Conservation (phyloP, 53 echinoderm and acorn worm genomes). For the Paracentrotus lividus region DNA sequence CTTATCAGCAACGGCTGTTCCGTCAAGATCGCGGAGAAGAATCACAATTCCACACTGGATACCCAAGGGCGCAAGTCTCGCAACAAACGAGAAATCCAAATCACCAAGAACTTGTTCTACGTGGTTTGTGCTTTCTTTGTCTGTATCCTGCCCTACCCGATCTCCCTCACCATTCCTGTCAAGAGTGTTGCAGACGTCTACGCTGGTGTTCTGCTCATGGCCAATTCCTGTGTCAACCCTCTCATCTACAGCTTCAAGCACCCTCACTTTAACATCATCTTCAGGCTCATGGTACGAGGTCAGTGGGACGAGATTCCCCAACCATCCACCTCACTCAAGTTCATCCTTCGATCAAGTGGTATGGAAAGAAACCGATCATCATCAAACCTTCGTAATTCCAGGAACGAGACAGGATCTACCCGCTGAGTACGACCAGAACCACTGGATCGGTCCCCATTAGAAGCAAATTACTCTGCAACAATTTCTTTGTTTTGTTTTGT, state of each 20-base stretch:
- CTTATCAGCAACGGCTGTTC: not conserved
- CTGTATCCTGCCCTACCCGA: slow-evolving; percentile 63
- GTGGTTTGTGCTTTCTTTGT: slow-evolving; percentile 66
- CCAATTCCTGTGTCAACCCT: slow-evolving; percentile 60
- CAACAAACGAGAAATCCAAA: slow-evolving; percentile 64
- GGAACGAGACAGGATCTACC: slow-evolving; percentile 53
- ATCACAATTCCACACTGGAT: slow-evolving; percentile 61
- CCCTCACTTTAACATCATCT: slow-evolving; percentile 83
- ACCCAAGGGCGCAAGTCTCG: slow-evolving; percentile 8
- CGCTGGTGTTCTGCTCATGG: slow-evolving; percentile 64
- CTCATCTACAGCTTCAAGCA: slow-evolving; percentile 84
- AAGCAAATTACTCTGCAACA: too few relatives aligned
- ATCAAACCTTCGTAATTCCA: not conserved
- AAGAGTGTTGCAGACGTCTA: slow-evolving; percentile 65
- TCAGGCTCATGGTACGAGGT: slow-evolving; percentile 72
- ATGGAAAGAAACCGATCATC: not conserved
- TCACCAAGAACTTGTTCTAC: slow-evolving; percentile 67
- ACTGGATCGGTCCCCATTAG: not conserved
- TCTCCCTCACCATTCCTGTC: slow-evolving; percentile 50
- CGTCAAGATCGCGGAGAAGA: not conserved
- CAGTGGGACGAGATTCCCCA: slow-evolving; percentile 66
- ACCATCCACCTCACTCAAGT: slow-evolving; percentile 68
- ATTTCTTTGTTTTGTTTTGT: too few relatives aligned
- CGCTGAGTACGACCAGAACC: not conserved
- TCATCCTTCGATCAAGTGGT: not conserved